These are phyloP conservation scores for Cheirogaleus major DNA, from an alignment of 2,797 vertebrate genomes.

Conservation along the genomic window DNA sequence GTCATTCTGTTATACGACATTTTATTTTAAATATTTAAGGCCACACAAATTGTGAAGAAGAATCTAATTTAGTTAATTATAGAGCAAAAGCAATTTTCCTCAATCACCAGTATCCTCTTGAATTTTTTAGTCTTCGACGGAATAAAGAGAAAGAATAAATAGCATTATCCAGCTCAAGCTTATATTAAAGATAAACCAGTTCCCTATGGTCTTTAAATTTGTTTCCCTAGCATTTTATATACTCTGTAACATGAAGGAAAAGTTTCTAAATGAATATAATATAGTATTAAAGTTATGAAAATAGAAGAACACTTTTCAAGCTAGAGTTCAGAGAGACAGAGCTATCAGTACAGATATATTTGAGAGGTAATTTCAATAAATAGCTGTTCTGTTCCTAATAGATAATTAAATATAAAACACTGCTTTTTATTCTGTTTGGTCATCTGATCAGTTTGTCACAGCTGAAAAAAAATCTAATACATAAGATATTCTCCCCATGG, in stretches of 20 bases:
- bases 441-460: slow-evolving; percentile 52
- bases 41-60: slow-evolving; percentile 10
- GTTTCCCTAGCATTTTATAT: neutral
- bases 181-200: slow-evolving; percentile 41
- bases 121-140: slow-evolving; percentile 29
- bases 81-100: slow-evolving; percentile 33
- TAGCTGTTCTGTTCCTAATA: slow-evolving; percentile 40
- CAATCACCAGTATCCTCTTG: slow-evolving; percentile 17
- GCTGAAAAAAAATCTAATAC: neutral
- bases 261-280: neutral
- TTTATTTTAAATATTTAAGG: slow-evolving; percentile 51
- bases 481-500: slow-evolving; percentile 8
- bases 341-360: neutral
- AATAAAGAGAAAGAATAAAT: slow-evolving; percentile 2
- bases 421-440: slow-evolving; percentile 47
- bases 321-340: neutral
- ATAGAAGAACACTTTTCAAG: neutral
- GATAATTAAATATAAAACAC: slow-evolving; percentile 45
- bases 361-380: slow-evolving; percentile 58
- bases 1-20: neutral
- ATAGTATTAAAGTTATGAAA: neutral
- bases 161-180: neutral
- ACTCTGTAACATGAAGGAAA: slow-evolving; percentile 7
- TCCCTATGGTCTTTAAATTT: neutral
- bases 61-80: slow-evolving; percentile 45